A percentile compares a stretch with the other conserved stretches of the same genome.
phyloP scores from a whole-genome alignment of 2,797 vertebrate genomes.

The Heterohyrax brucei region DNA sequence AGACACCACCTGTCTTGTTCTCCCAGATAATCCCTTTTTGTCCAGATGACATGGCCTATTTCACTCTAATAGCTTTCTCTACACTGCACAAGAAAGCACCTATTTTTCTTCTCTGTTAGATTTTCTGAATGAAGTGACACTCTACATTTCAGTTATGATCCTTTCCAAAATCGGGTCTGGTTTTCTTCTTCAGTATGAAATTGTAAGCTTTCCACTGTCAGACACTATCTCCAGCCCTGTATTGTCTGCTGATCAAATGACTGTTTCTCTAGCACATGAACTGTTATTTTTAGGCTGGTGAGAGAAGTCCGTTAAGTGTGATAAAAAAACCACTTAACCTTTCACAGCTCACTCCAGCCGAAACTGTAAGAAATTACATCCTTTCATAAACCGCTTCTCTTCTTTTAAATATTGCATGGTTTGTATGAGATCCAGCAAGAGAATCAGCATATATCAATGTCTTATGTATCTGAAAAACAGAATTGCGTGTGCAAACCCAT shows the following conservation, averaged over 20 bases:
- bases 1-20: neutral
- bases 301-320: conserved; percentile 7
- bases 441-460: conserved; percentile 60
- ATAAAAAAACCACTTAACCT: neutral
- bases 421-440: conserved; percentile 39
- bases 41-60: neutral
- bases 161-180: neutral
- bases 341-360: neutral
- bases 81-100: neutral
- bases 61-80: neutral
- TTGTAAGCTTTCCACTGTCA: neutral
- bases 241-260: neutral
- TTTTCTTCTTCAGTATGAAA: neutral
- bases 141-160: neutral
- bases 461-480: conserved; percentile 28
- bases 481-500: neutral
- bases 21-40: neutral
- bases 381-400: conserved; percentile 45
- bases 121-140: neutral
- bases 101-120: neutral
- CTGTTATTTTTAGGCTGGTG: conserved; percentile 5
- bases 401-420: conserved; percentile 46
- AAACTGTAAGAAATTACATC: conserved; percentile 19
- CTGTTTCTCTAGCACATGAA: neutral
- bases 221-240: neutral